These are phyloP conservation scores for Stenurella melanura DNA, from an alignment of 2,888 invertebrate genomes.

Conservation along the genomic window DNA sequence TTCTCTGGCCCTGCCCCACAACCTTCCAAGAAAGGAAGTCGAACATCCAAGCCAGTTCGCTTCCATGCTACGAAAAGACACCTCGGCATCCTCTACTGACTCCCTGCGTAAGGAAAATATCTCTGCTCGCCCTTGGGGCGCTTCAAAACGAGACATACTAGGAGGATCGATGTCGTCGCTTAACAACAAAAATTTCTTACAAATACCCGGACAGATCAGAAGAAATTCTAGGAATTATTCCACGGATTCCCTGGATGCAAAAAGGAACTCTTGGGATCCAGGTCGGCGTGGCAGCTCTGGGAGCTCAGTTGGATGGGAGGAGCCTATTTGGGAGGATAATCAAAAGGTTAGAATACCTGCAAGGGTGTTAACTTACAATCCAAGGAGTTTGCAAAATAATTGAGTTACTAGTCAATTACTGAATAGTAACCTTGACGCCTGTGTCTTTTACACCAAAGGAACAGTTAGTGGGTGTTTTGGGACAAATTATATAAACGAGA, in stretches of 20 bases:
- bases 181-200: conserved; percentile 67
- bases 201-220: conserved; percentile 75
- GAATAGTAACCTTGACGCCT: no score
- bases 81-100: conserved; percentile 65
- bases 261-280: conserved; percentile 83
- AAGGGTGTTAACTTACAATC: not conserved
- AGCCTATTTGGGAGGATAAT: conserved; percentile 79
- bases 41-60: conserved; percentile 85
- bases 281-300: conserved; percentile 80
- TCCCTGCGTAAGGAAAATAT: conserved; percentile 62
- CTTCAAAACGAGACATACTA: conserved; percentile 59
- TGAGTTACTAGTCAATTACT: no score
- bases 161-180: conserved; percentile 65
- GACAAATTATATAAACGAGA: no score
- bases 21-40: conserved; percentile 76
- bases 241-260: conserved; percentile 82
- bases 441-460: no score
- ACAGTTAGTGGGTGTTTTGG: no score
- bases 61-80: conserved; percentile 79
- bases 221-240: conserved; percentile 77
- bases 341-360: conserved; percentile 47
- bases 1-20: conserved; percentile 78
- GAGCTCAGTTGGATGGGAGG: conserved; percentile 76
- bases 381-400: no score
- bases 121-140: conserved; percentile 67